phyloP scores from a whole-genome alignment of 2,113 vertebrate genomes.

The Perca flavescens region DNA sequence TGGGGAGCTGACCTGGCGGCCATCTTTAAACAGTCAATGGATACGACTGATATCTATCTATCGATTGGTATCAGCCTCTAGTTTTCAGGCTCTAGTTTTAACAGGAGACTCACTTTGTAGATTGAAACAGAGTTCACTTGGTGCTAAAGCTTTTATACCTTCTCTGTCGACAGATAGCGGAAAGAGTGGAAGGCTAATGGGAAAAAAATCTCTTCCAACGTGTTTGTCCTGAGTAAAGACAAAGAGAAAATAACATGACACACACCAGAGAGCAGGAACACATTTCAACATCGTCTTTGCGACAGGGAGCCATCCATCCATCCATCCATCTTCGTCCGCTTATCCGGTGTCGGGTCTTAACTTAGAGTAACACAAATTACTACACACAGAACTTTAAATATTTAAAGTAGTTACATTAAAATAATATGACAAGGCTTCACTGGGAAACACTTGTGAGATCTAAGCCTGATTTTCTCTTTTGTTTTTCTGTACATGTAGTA shows the following conservation, averaged over 20 bases:
- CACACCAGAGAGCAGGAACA: neutral
- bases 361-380: slow-evolving; percentile 42
- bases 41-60: too few species aligned
- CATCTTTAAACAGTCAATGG: too few species aligned
- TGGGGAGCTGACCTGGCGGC: too few species aligned
- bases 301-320: too few species aligned
- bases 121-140: neutral
- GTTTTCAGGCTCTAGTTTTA: neutral
- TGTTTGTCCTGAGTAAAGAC: slow-evolving; percentile 44
- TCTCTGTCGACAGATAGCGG: slow-evolving; percentile 18
- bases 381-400: slow-evolving; percentile 42
- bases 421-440: slow-evolving; percentile 26
- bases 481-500: slow-evolving; percentile 7
- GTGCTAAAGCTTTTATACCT: slow-evolving; percentile 4
- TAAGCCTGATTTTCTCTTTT: neutral
- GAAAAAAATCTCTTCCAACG: neutral
- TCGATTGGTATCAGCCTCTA: neutral
- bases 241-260: slow-evolving; percentile 26
- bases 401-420: slow-evolving; percentile 50
- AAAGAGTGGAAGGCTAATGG: neutral
- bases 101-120: neutral
- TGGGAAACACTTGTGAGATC: slow-evolving; percentile 18
- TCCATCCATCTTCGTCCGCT: too few species aligned
- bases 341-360: too few species aligned
- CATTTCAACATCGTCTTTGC: slow-evolving; percentile 9